A percentile compares a stretch with the other conserved stretches of the same genome.
Evolutionary conservation across 2,113 vertebrate genomes (phyloP).

Genomic region (Gobio gobio): DNA sequence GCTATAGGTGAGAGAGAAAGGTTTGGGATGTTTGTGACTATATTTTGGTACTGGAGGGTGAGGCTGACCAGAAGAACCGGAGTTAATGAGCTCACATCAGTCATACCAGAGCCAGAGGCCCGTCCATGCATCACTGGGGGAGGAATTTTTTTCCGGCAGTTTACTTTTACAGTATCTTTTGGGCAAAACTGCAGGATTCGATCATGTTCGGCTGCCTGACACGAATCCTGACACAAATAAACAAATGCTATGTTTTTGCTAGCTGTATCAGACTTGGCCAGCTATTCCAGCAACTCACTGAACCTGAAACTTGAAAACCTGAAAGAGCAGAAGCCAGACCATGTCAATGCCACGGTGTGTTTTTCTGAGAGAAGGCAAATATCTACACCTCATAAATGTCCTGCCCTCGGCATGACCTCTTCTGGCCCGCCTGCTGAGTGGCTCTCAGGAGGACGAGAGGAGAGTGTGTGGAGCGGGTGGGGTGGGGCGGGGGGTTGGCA

Average conservation of each 20-base stretch:
- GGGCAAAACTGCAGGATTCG: too few relatives aligned
- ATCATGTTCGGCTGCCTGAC: not conserved
- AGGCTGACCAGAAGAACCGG: slow-evolving; percentile 1
- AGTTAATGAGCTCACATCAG: slow-evolving; percentile 36
- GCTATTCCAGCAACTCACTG: slow-evolving; percentile 20
- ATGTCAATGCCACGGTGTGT: slow-evolving; percentile 42
- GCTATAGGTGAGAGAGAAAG: not conserved
- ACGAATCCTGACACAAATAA: slow-evolving; percentile 30
- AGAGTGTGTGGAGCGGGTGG: slow-evolving; percentile 40
- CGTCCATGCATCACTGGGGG: not conserved
- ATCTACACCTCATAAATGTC: slow-evolving; percentile 60
- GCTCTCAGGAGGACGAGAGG: slow-evolving; percentile 44
- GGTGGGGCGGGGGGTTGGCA: slow-evolving; percentile 20
- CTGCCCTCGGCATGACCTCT: slow-evolving; percentile 57
- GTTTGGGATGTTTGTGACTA: not conserved
- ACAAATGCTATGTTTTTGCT: not conserved
- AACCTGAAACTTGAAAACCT: slow-evolving; percentile 36
- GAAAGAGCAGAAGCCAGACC: slow-evolving; percentile 38
- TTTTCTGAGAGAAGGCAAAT: slow-evolving; percentile 50
- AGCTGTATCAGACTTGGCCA: not conserved
- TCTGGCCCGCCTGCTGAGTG: slow-evolving; percentile 48
- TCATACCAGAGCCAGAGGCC: slow-evolving; percentile 7
- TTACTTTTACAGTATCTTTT: not conserved
- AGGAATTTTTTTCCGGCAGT: not conserved
- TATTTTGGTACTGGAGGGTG: not conserved